Base-by-base conservation (phyloP, 2,113 vertebrate genomes). In the Ctenodactylus gundi region DNA sequence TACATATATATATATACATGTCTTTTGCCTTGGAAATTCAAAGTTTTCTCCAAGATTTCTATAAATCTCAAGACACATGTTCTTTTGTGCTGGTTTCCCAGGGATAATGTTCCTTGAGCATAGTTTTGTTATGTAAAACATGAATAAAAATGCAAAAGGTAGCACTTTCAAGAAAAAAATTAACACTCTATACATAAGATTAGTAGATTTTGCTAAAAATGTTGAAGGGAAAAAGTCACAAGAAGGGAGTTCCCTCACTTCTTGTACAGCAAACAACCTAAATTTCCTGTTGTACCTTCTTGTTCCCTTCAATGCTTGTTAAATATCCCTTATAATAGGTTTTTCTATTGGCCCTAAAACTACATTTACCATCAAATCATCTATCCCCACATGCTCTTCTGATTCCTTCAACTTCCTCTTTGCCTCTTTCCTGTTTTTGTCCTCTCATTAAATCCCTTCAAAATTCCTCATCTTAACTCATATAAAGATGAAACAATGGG, bases 191-290 rank as follows among this genome's bases (percentile, higher is more conserved):
- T 29, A 44, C 65, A 36, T 65, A 34, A 89, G 31, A 72, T 90
- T 76, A 86, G 14, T 13, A 65, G 25, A 82, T 53, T 73, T 90
- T 88, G 73, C 60, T 95, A 7, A 77, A 90, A 90, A 95, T 85
- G 21, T 60, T 76, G n/a, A n/a, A 25, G 13, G 68, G 17, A 25
- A 23, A 20, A 25, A 23, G 12, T 87, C 57, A 84, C 78, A 84
- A 11, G 17, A 57, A 77, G 13, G 25, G 18, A 23, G 25, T 58
- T n/a, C 15, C 7, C 58, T 75, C 84, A 49, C 27, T 77, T 39
- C 73, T n/a, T 46, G 29, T 53, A 53, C 51, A 77, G 39, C 17
- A 85, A 49, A 88, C n/a, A 91, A 29, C 46, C 57, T 91, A 75
- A 39, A 82, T 51, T 18, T 31, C 41, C 67, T 68, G 4, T 3